Evolutionary conservation across 2,888 invertebrate genomes (phyloP).

Genomic region (Odontothrips loti): DNA sequence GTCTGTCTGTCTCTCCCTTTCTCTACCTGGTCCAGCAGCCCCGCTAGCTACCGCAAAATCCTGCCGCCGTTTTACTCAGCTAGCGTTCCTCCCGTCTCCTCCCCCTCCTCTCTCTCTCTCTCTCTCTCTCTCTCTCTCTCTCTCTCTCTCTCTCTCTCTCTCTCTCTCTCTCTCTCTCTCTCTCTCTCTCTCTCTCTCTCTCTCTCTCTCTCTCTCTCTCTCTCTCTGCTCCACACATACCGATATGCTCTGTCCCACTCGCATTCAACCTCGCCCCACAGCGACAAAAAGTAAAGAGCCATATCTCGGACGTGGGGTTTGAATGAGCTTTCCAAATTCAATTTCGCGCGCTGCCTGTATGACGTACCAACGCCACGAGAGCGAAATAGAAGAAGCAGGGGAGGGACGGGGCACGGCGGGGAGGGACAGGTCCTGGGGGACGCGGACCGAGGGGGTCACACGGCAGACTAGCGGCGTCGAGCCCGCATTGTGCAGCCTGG

Average conservation of each 20-base stretch:
- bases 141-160: constrained; percentile 33
- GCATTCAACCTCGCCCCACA: neutral
- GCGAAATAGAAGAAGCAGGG: neutral
- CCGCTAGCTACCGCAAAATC: too few species aligned
- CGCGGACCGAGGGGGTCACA: neutral
- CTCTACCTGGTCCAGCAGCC: too few species aligned
- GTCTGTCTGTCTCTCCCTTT: too few species aligned
- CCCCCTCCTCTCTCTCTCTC: constrained; percentile 32
- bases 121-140: constrained; percentile 31
- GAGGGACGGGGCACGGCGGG: neutral
- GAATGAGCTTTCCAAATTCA: constrained; percentile 15
- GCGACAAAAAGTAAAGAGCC: neutral
- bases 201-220: constrained; percentile 33
- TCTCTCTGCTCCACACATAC: too few species aligned
- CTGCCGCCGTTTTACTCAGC: too few species aligned
- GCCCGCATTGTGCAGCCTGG: neutral
- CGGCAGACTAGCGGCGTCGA: too few species aligned
- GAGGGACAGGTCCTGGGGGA: neutral
- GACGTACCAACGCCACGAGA: neutral
- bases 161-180: constrained; percentile 30
- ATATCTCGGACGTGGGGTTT: neutral
- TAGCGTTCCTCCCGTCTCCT: too few species aligned
- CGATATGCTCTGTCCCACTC: neutral
- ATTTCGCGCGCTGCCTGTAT: neutral
- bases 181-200: constrained; percentile 30